phyloP scores from a whole-genome alignment of 1,140 invertebrate species.

The Bombus difficillimus region DNA sequence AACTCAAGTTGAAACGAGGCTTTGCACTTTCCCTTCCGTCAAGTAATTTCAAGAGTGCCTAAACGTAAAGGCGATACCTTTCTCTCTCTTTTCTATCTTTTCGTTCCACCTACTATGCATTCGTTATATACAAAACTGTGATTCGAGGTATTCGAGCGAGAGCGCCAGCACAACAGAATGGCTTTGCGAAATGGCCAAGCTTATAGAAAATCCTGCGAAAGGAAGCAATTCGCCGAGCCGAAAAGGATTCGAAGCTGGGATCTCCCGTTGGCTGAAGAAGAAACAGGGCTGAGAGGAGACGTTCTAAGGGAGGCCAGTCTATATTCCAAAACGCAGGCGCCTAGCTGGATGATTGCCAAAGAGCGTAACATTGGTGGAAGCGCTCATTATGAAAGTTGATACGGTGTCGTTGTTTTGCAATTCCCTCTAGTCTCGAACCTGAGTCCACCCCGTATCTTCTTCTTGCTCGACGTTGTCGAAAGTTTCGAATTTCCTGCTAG shows the following conservation, averaged over 20 bases:
- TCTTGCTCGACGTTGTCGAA: conserved; percentile 71
- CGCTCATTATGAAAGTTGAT: conserved; percentile 80
- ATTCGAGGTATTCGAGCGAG: conserved; percentile 57
- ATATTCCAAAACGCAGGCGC: conserved; percentile 63
- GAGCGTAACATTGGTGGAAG: conserved; percentile 73
- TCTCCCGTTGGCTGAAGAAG: conserved; percentile 40
- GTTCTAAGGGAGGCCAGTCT: conserved; percentile 22
- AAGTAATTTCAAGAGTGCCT: conserved; percentile 59
- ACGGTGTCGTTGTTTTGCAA: conserved; percentile 77
- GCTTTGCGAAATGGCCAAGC: conserved; percentile 68
- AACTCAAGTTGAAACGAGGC: conserved; percentile 36
- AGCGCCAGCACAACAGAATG: conserved; percentile 56
- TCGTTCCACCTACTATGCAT: conserved; percentile 18
- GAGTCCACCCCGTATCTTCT: conserved; percentile 57
- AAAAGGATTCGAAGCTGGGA: conserved; percentile 64
- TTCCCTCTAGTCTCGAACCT: conserved; percentile 52
- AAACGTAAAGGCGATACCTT: conserved; percentile 32
- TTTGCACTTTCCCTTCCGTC: conserved; percentile 61
- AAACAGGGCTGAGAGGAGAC: conserved; percentile 25
- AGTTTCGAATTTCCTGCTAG: conserved; percentile 76
- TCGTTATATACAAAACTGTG: conserved; percentile 49
- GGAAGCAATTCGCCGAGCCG: conserved; percentile 64
- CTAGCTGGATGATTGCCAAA: conserved; percentile 76
- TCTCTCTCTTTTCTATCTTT: conserved; percentile 7
- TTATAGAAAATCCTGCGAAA: conserved; percentile 70